phyloP scores from a whole-genome alignment of 2,888 invertebrate genomes.

The Odontocerum albicorne region DNA sequence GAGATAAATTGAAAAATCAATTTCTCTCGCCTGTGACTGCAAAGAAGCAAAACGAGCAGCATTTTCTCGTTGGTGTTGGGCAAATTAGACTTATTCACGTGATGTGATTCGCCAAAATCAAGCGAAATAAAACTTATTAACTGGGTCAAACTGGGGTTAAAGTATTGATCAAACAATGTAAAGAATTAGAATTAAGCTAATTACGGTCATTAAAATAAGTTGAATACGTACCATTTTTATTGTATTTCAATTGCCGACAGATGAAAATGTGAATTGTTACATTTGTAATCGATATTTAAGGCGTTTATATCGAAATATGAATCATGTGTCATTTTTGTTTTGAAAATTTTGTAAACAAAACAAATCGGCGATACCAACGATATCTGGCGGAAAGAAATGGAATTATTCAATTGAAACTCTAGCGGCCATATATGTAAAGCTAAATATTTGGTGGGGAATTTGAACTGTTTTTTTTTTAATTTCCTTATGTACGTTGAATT shows the following conservation, averaged over 20 bases:
- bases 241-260: neutral
- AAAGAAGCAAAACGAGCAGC: neutral
- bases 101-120: slow-evolving; percentile 4
- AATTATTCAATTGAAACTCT: too few species aligned
- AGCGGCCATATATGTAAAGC: too few species aligned
- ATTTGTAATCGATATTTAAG: slow-evolving; percentile 4
- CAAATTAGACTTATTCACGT: slow-evolving; percentile 24
- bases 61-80: neutral
- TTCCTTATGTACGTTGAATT: too few species aligned
- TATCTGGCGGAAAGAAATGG: neutral
- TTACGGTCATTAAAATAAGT: too few species aligned
- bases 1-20: slow-evolving; percentile 14
- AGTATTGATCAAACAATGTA: slow-evolving; percentile 34
- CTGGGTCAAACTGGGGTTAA: slow-evolving; percentile 34
- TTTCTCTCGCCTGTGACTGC: slow-evolving; percentile 5
- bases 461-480: too few species aligned
- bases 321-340: slow-evolving; percentile 8
- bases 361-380: slow-evolving; percentile 1
- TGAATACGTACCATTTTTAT: slow-evolving; percentile 13
- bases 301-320: too few species aligned
- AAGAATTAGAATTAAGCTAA: too few species aligned
- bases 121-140: slow-evolving; percentile 9
- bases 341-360: slow-evolving; percentile 5
- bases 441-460: too few species aligned
- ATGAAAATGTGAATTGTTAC: neutral